phyloP scores from a whole-genome alignment of 2,113 vertebrate genomes.

The Aegotheles bennettii region DNA sequence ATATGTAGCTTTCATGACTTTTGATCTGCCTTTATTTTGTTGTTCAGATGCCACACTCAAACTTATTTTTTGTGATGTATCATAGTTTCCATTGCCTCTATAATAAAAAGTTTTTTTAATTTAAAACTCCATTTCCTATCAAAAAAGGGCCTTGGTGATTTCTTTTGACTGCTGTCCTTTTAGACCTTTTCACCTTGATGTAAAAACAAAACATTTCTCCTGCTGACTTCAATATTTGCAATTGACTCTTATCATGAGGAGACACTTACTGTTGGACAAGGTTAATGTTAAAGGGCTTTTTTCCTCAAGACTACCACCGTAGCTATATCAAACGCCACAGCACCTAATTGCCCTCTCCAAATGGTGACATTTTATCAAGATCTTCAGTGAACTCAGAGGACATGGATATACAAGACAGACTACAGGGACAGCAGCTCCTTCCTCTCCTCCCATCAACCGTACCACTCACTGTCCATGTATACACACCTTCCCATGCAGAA shows the following conservation, averaged over 20 bases:
- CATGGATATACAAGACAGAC: fast-evolving
- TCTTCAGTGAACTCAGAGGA: not conserved
- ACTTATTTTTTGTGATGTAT: not conserved
- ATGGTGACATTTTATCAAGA: not conserved
- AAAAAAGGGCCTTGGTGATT: not conserved
- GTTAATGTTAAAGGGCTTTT: not conserved
- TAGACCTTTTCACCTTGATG: not conserved
- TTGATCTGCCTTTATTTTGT: not conserved
- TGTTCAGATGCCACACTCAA: not conserved
- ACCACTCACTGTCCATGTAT: not conserved
- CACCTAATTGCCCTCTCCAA: not conserved
- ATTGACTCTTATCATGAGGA: not conserved
- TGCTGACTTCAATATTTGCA: not conserved
- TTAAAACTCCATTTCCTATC: not conserved
- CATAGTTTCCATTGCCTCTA: not conserved
- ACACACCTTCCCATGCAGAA: too few relatives aligned
- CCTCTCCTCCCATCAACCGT: not conserved
- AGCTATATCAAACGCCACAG: not conserved
- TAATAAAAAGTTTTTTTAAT: not conserved
- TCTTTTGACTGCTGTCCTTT: not conserved
- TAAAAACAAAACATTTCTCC: not conserved
- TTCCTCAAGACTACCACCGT: not conserved
- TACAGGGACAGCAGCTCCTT: not conserved
- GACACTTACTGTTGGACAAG: not conserved
- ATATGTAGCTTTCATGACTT: not conserved